These are phyloP conservation scores for Ceratosolen solmsi DNA, from an alignment of 1,140 invertebrate genomes.

Conservation along the genomic window DNA sequence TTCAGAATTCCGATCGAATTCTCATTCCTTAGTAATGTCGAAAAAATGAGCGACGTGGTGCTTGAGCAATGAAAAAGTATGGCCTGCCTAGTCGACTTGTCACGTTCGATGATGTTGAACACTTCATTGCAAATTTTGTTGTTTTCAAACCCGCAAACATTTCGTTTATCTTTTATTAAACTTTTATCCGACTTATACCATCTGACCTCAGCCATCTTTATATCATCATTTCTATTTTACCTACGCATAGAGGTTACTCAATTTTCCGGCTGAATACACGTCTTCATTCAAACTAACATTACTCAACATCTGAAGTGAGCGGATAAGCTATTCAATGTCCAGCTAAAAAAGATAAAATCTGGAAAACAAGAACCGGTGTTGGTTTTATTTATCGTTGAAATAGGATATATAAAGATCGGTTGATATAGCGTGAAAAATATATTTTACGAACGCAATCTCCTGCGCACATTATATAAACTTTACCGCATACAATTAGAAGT, in stretches of 20 bases:
- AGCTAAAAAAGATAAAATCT: too few relatives aligned
- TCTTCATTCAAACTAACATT: constrained; percentile 23
- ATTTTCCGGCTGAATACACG: constrained; percentile 15
- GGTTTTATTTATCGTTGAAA: too few relatives aligned
- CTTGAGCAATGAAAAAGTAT: background rate
- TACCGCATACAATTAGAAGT: too few relatives aligned
- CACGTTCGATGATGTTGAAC: background rate
- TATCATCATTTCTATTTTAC: background rate
- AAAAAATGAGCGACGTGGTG: background rate
- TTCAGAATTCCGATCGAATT: background rate
- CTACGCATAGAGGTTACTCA: constrained; percentile 12
- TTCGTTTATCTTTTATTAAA: constrained; percentile 47
- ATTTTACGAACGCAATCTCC: too few relatives aligned
- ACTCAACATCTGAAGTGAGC: too few relatives aligned
- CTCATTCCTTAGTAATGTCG: background rate
- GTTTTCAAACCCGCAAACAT: background rate
- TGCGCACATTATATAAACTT: too few relatives aligned
- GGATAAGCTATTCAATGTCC: too few relatives aligned
- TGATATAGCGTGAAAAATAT: too few relatives aligned
- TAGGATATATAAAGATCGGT: too few relatives aligned
- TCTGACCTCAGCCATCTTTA: background rate
- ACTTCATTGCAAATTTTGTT: background rate
- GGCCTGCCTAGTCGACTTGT: background rate
- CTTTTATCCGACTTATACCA: background rate
- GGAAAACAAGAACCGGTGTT: too few relatives aligned